These are phyloP conservation scores for Adrianichthys oophorus DNA, from an alignment of 2,797 vertebrate species.

Conservation along the genomic window DNA sequence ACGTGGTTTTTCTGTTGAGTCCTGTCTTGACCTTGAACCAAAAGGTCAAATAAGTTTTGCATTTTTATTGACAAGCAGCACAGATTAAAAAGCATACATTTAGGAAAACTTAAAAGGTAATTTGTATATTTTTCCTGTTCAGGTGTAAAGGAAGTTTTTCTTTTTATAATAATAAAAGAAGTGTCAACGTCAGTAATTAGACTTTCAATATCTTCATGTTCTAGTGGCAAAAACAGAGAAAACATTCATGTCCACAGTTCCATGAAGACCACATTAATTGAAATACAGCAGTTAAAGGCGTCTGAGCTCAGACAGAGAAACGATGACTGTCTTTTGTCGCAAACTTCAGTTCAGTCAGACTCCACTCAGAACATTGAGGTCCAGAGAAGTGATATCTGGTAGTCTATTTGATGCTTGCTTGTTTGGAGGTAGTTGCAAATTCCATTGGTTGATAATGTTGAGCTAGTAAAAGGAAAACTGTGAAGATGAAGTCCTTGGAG, in stretches of 20 bases:
- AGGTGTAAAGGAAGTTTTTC: too few species aligned
- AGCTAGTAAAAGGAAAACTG: constrained; percentile 47
- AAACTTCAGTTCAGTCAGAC: constrained; percentile 8
- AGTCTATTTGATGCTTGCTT: constrained; percentile 42
- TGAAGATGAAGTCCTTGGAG: constrained; percentile 56
- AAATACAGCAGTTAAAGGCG: constrained; percentile 7
- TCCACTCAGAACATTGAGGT: constrained; percentile 24
- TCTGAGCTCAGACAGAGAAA: constrained; percentile 9
- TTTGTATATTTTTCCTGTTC: constrained; percentile 61
- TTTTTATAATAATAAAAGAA: constrained; percentile 32
- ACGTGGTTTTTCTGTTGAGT: constrained; percentile 8
- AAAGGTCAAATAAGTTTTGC: background rate
- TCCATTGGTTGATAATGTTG: constrained; percentile 11
- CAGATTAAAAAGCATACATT: constrained; percentile 11
- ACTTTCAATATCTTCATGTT: background rate
- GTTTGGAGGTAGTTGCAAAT: constrained; percentile 54
- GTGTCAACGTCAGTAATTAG: constrained; percentile 1
- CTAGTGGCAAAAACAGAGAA: background rate
- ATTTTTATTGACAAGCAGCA: constrained; percentile 8
- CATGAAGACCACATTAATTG: constrained; percentile 1
- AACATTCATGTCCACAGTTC: constrained; percentile 9
- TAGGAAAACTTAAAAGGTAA: constrained; percentile 42
- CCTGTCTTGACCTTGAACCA: constrained; percentile 5
- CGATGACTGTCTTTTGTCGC: background rate
- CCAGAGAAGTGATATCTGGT: constrained; percentile 11